Conservation (phyloP, 2,888 invertebrate species). For the Drosophila mimetica region DNA sequence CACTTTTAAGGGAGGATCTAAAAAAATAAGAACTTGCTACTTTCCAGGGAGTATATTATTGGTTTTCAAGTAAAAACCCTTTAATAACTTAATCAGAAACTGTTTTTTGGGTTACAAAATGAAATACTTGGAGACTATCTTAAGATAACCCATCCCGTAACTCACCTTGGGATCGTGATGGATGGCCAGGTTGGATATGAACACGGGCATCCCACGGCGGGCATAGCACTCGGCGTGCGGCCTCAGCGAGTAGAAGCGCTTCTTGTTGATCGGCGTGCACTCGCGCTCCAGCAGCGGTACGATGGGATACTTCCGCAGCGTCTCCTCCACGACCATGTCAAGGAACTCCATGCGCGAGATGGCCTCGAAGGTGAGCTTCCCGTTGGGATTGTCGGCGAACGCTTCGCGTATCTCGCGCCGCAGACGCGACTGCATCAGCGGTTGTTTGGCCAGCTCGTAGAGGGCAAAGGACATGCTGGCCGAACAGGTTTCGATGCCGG, state of each 20-base stretch:
- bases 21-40: too few relatives aligned
- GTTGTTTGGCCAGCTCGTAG: constrained; percentile 84
- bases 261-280: constrained; percentile 80
- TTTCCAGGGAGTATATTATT: too few relatives aligned
- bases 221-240: constrained; percentile 81
- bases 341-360: constrained; percentile 84
- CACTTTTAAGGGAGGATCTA: too few relatives aligned
- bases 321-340: constrained; percentile 84
- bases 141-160: not conserved
- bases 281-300: constrained; percentile 83
- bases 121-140: too few relatives aligned
- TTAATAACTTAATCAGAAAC: too few relatives aligned
- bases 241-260: constrained; percentile 79
- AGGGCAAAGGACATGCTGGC: constrained; percentile 84
- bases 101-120: too few relatives aligned
- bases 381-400: constrained; percentile 54
- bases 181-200: constrained; percentile 82
- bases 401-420: constrained; percentile 84
- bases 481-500: constrained; percentile 83
- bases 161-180: constrained; percentile 83
- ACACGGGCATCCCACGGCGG: constrained; percentile 82
- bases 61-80: too few relatives aligned
- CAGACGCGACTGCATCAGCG: constrained; percentile 83
- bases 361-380: constrained; percentile 83
- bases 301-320: constrained; percentile 82